phyloP scores from a whole-genome alignment of 1,140 invertebrate species.

The Nilaparvata lugens region DNA sequence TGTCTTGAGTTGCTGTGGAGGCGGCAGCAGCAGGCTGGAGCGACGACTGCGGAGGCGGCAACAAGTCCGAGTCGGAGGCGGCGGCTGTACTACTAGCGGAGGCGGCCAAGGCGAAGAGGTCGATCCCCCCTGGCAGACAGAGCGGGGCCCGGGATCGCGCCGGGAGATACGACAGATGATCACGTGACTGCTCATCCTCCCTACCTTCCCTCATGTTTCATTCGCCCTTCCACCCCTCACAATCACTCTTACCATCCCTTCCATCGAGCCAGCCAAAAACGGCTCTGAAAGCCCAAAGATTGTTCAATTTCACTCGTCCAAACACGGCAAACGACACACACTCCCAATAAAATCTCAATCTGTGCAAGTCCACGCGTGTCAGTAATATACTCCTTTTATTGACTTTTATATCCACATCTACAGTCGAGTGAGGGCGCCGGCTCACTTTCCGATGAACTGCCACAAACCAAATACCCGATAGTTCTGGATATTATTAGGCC shows the following conservation, averaged over 20 bases:
- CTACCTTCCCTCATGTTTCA: constrained; percentile 5
- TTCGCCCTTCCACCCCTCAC: neutral
- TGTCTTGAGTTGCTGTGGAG: constrained; percentile 2
- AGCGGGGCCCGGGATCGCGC: constrained; percentile 30
- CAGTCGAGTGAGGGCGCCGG: too few species aligned
- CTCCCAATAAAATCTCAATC: too few species aligned
- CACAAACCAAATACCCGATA: too few species aligned
- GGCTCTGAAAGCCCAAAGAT: too few species aligned
- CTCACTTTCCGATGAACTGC: too few species aligned
- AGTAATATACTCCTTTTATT: too few species aligned
- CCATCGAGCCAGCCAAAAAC: neutral
- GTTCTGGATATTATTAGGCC: too few species aligned
- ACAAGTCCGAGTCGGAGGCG: neutral
- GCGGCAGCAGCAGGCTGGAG: constrained; percentile 8
- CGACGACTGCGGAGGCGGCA: constrained; percentile 20
- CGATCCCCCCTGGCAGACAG: constrained; percentile 24
- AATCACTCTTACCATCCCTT: neutral
- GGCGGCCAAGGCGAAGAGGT: neutral
- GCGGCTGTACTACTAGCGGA: neutral
- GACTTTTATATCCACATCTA: too few species aligned
- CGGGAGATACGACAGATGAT: constrained; percentile 26
- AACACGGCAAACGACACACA: too few species aligned
- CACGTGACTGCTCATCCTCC: constrained; percentile 17
- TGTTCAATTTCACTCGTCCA: too few species aligned
- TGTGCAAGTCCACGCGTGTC: too few species aligned